Percentiles rank a stretch among this genome's conserved stretches.
These are phyloP conservation scores for Tipula helvola DNA, from an alignment of 2,888 invertebrate genomes.

Conservation along the genomic window DNA sequence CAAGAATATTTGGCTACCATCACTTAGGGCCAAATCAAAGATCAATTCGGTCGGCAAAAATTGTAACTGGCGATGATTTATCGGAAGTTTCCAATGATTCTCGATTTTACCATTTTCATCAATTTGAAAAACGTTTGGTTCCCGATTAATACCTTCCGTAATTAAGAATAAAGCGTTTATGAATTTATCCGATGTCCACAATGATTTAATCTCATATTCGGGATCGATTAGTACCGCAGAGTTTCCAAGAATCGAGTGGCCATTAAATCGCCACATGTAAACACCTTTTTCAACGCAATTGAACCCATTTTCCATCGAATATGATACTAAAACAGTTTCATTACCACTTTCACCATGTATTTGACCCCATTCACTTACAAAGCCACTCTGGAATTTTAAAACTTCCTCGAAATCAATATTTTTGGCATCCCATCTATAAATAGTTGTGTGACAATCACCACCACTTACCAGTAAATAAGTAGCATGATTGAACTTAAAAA, in stretches of 20 bases:
- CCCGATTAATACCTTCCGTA: neutral
- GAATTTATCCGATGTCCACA: neutral
- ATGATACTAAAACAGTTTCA: constrained; percentile 25
- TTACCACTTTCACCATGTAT: constrained; percentile 21
- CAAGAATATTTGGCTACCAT: constrained; percentile 25
- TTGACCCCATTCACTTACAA: constrained; percentile 35
- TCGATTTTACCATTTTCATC: constrained; percentile 25
- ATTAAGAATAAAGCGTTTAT: neutral
- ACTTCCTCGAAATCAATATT: constrained; percentile 21
- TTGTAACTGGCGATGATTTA: constrained; percentile 16
- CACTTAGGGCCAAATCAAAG: constrained; percentile 28
- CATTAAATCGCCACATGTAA: constrained; percentile 24
- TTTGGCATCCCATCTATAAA: constrained; percentile 33
- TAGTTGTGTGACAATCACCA: constrained; percentile 33
- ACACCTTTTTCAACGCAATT: constrained; percentile 22
- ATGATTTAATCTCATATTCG: neutral
- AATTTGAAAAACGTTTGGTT: constrained; percentile 21
- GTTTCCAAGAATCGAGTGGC: constrained; percentile 19
- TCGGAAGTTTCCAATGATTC: constrained; percentile 18
- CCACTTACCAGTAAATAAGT: constrained; percentile 24
- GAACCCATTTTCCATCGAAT: constrained; percentile 18
- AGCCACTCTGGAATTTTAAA: constrained; percentile 34
- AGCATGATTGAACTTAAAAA: constrained; percentile 12
- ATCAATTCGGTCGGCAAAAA: constrained; percentile 20
- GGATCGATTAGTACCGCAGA: neutral